phyloP scores from a whole-genome alignment of 2,797 vertebrate species.

The Argyrosomus regius region DNA sequence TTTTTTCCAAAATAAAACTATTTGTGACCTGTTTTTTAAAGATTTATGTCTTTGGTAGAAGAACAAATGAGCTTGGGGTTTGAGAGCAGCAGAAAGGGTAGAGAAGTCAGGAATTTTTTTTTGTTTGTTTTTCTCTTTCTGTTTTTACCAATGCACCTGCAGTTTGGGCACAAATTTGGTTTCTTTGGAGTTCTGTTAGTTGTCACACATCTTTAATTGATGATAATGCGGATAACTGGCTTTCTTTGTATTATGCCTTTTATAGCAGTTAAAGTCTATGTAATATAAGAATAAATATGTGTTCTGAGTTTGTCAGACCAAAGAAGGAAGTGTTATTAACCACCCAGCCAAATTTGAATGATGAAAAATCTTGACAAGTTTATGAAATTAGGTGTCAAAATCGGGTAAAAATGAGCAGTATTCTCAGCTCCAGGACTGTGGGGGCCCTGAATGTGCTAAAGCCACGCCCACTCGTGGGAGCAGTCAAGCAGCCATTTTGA shows the following conservation, averaged over 20 bases:
- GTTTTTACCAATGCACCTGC: neutral
- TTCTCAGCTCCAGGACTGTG: too few species aligned
- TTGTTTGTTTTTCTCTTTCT: neutral
- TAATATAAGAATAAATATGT: too few species aligned
- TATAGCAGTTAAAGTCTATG: too few species aligned
- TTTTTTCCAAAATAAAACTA: neutral
- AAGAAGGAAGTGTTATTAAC: too few species aligned
- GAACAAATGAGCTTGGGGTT: constrained; percentile 1
- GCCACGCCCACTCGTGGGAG: too few species aligned
- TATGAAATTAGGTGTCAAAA: too few species aligned
- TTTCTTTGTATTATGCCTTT: neutral
- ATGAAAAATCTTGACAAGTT: too few species aligned
- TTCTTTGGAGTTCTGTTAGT: neutral
- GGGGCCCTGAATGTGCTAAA: too few species aligned
- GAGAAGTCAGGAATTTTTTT: neutral
- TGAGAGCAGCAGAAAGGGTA: neutral
- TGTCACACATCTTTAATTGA: neutral
- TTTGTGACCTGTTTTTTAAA: neutral
- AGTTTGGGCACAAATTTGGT: neutral
- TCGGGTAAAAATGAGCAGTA: too few species aligned
- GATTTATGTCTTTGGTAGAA: neutral
- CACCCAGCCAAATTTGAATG: too few species aligned
- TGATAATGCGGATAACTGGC: neutral
- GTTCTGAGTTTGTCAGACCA: too few species aligned
- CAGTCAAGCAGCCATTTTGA: too few species aligned